Conservation (phyloP, 2,113 vertebrate genomes). For the Synchiropus splendidus region DNA sequence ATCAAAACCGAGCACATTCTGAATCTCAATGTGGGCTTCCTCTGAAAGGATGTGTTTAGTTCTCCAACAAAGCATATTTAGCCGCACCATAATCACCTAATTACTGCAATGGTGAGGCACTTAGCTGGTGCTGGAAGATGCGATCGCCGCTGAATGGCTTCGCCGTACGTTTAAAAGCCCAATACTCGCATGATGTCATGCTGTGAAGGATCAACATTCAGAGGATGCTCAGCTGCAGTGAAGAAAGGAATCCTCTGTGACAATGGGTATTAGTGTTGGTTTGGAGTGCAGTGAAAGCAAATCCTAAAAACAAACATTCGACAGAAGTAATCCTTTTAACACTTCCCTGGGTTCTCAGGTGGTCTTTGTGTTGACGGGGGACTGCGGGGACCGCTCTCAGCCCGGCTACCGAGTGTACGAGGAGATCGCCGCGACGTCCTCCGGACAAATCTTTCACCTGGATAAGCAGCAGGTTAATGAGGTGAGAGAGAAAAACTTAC, state of each 20-base stretch:
- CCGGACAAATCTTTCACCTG: conserved; percentile 90
- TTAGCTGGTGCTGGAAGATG: too few species aligned
- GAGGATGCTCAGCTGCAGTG: conserved; percentile 12
- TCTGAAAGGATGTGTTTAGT: too few species aligned
- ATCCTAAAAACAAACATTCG: conserved; percentile 16
- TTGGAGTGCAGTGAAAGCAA: conserved; percentile 16
- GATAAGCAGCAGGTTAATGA: conserved; percentile 91
- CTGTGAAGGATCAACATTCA: conserved; percentile 27
- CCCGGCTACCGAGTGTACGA: conserved; percentile 85
- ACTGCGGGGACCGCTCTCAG: conserved; percentile 87
- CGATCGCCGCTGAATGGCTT: too few species aligned
- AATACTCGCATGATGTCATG: too few species aligned
- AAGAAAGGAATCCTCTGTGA: conserved; percentile 9
- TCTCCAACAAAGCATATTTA: too few species aligned
- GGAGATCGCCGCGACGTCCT: conserved; percentile 85
- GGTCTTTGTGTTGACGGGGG: conserved; percentile 88
- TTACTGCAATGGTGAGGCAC: too few species aligned
- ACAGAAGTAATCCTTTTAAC: conserved; percentile 26
- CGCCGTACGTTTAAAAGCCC: too few species aligned
- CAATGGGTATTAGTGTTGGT: conserved; percentile 31
- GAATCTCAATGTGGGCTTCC: neutral
- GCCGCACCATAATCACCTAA: too few species aligned
- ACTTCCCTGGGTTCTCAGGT: conserved; percentile 61
- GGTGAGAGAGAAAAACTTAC: conserved; percentile 59
- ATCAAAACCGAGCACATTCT: neutral